Evolutionary conservation across 2,888 invertebrate genomes (phyloP).

Genomic region (Poecilobothrus nobilitatus): DNA sequence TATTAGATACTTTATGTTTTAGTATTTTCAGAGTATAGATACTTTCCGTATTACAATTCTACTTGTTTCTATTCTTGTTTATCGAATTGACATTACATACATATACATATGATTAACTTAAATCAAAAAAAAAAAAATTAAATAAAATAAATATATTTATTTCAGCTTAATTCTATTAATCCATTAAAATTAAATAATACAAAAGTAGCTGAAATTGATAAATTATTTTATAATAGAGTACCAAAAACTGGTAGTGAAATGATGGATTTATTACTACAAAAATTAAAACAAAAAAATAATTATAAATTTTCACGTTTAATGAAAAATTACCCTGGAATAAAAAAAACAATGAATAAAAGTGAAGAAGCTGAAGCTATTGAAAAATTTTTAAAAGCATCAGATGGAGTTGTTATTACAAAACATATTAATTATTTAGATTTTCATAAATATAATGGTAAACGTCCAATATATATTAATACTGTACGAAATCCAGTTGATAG

Average conservation of each 20-base stretch:
- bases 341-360: neutral
- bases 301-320: conserved; percentile 36
- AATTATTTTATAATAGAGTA: conserved; percentile 49
- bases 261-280: conserved; percentile 67
- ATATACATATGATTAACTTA: too few relatives aligned
- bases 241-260: conserved; percentile 66
- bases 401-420: conserved; percentile 33
- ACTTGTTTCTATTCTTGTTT: too few relatives aligned
- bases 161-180: too few relatives aligned
- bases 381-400: conserved; percentile 56
- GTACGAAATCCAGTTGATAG: conserved; percentile 85
- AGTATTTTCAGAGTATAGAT: too few relatives aligned
- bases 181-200: conserved; percentile 61
- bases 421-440: conserved; percentile 40
- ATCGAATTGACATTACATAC: too few relatives aligned
- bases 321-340: neutral
- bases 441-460: conserved; percentile 54
- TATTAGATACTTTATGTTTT: too few relatives aligned
- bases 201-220: conserved; percentile 56
- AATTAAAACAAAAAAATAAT: conserved; percentile 52
- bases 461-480: conserved; percentile 81
- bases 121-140: too few relatives aligned
- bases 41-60: too few relatives aligned
- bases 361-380: conserved; percentile 28
- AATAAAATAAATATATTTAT: too few relatives aligned